Evolutionary conservation across 2,113 vertebrate species (phyloP), one percentile per base, ranked within the genome.

Genomic region (Spea bombifrons): DNA sequence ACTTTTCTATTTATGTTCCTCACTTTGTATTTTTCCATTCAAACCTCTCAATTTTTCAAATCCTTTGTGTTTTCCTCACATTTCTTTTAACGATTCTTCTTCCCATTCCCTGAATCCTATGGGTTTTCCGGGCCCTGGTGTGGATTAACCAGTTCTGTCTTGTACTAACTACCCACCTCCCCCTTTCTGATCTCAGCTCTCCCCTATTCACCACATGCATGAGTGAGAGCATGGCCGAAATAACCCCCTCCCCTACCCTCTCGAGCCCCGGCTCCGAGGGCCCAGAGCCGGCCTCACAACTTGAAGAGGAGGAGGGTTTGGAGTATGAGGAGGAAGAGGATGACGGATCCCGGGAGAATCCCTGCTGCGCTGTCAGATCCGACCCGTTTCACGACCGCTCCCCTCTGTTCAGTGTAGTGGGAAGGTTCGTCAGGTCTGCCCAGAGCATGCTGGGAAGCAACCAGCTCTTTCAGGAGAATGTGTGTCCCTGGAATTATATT

Each of bases 361-460:
- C 90, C 84, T 91, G 92, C 91, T 93, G 93, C 91, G 92, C 96
- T 94, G 93, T 95, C 94, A 94, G 90, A 93, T 90, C 88, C 88
- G 97, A 98, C 92, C 97, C 97, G 86, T 99, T 99, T 98, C 98
- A 98, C 92, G 96, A 98, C 93, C 96, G 96, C 92, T 94, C 95
- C 85, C 95, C 97, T 90, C 94, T 98, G 95, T 99, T 98, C 97
- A 98, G 96, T 97, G 94, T 98, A 96, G 97, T 98, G 94, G 97
- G 97, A 95, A 99, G 97, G 97, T 98, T 98, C 96, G 97, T 99
- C 96, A 96, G 97, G 96, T 94, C 94, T 92, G 89, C 91, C 94
- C 94, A 94, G 92, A 93, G 95, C 94, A 95, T 94, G 95, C 96
- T 92, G 95, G 91, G 93, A 94, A 95, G 94, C 95, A 95, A 94